A percentile compares a stretch with the other conserved stretches of the same genome.
Conservation (phyloP, 53 echinoderm and acorn worm species). For the Stichopus horrens region DNA sequence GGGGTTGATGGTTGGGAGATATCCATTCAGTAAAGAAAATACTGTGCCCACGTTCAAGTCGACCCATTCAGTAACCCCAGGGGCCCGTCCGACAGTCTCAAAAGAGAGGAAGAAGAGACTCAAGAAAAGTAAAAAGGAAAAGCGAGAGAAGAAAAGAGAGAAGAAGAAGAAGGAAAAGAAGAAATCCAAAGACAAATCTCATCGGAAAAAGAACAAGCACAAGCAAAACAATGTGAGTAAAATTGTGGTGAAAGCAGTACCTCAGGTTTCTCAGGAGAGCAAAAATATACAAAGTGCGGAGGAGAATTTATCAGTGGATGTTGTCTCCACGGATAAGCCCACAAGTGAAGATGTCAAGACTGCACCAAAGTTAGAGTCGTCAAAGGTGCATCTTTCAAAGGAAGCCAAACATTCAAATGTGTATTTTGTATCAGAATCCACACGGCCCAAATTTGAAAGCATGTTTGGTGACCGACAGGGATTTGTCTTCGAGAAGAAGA, state of each 20-base stretch:
- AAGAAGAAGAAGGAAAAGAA: constrained; percentile 52
- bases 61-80: neutral
- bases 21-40: neutral
- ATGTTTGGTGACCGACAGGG: constrained; percentile 45
- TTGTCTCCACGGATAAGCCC: constrained; percentile 25
- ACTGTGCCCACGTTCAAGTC: neutral
- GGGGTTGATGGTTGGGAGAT: neutral
- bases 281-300: neutral
- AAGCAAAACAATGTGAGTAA: constrained; percentile 44
- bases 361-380: constrained; percentile 21
- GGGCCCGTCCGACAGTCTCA: neutral
- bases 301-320: constrained; percentile 7
- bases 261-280: neutral
- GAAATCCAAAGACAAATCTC: constrained; percentile 43
- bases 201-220: constrained; percentile 52
- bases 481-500: constrained; percentile 41
- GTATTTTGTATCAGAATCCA: constrained; percentile 28
- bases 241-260: neutral
- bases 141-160: constrained; percentile 59
- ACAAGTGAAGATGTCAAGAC: neutral
- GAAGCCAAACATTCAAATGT: constrained; percentile 35
- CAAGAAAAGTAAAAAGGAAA: constrained; percentile 73
- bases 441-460: constrained; percentile 40
- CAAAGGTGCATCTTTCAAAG: neutral
- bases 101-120: constrained; percentile 73